Percentiles rank a stretch among this genome's conserved stretches.
Conservation (phyloP, 1,140 invertebrate genomes). For the Whitmania pigra region DNA sequence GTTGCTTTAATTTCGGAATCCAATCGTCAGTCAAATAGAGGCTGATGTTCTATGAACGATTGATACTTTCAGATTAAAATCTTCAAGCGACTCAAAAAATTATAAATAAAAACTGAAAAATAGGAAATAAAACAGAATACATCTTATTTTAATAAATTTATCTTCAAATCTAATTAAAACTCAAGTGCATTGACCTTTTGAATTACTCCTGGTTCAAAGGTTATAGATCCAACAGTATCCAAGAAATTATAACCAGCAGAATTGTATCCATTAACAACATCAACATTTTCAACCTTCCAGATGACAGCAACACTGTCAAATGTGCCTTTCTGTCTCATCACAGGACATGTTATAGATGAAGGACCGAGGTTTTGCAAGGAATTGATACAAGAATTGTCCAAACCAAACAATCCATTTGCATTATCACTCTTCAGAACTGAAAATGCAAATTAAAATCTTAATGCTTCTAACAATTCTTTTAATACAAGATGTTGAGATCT, state of each 20-base stretch:
- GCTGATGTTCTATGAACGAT: slow-evolving; percentile 30
- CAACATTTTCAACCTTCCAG: slow-evolving; percentile 2
- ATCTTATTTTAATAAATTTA: slow-evolving; percentile 2
- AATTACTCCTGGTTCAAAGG: slow-evolving; percentile 1
- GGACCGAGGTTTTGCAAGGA: slow-evolving; percentile 26
- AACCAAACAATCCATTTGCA: slow-evolving; percentile 39
- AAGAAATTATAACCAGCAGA: neutral
- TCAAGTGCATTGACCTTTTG: neutral
- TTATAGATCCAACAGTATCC: neutral
- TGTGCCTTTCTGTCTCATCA: slow-evolving; percentile 32
- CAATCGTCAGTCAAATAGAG: slow-evolving; percentile 32
- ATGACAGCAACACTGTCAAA: slow-evolving; percentile 3
- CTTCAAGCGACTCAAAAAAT: no score
- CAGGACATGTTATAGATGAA: slow-evolving; percentile 29
- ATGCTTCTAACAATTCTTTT: neutral
- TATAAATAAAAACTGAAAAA: neutral
- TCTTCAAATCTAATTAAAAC: neutral
- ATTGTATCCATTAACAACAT: no score
- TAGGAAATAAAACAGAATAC: neutral
- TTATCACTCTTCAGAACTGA: slow-evolving; percentile 41
- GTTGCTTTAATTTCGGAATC: slow-evolving; percentile 34
- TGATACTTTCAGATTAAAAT: no score
- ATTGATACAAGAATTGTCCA: slow-evolving; percentile 31
- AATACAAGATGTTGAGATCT: neutral
- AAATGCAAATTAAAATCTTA: slow-evolving; percentile 24